Conservation (phyloP, 2,888 invertebrate genomes). For the Scaptomyza cyrtandrae region DNA sequence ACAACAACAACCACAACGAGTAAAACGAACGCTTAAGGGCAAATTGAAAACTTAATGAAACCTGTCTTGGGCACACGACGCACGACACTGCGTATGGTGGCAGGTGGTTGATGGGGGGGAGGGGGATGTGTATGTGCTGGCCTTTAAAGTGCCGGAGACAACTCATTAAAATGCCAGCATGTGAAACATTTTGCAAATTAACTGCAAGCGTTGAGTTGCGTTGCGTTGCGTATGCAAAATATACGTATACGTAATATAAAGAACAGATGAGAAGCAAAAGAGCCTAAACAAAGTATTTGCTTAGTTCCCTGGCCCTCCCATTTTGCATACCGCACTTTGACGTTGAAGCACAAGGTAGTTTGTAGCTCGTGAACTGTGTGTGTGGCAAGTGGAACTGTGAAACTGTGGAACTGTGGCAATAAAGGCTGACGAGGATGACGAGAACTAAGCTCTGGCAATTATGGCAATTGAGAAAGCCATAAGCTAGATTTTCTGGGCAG, state of each 20-base stretch:
- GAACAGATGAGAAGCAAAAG: background rate
- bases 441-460: conserved; percentile 55
- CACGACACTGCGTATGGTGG: background rate
- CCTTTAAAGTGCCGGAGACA: conserved; percentile 59
- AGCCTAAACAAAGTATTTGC: conserved; percentile 68
- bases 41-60: conserved; percentile 50
- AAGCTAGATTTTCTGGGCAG: background rate
- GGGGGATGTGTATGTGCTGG: background rate
- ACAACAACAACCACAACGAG: conserved; percentile 1
- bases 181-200: conserved; percentile 77
- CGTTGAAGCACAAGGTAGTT: background rate
- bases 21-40: conserved; percentile 19
- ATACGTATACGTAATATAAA: conserved; percentile 24
- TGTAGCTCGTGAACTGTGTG: background rate
- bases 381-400: background rate
- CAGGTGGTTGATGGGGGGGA: background rate
- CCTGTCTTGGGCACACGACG: conserved; percentile 18
- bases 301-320: conserved; percentile 29
- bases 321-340: background rate
- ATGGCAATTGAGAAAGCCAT: conserved; percentile 38
- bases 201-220: conserved; percentile 58
- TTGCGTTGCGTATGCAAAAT: conserved; percentile 67
- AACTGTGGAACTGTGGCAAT: background rate
- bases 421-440: conserved; percentile 42
- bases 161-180: conserved; percentile 71